Base-by-base conservation (phyloP, 2,113 vertebrate genomes). In the Serilophus lunatus region DNA sequence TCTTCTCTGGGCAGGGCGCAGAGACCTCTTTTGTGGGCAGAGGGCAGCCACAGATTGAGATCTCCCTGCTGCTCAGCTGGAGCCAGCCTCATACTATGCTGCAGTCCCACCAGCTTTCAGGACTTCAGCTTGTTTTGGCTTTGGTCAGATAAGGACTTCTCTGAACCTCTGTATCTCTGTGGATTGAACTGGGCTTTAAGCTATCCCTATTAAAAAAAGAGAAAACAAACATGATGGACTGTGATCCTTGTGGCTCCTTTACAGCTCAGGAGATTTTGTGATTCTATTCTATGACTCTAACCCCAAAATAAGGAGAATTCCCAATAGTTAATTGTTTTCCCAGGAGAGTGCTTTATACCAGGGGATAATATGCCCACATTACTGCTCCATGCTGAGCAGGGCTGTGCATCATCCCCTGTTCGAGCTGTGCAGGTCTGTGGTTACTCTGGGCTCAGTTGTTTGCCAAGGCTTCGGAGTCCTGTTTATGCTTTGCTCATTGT, bases 1-100 rank as follows among this genome's bases (percentile, higher is more conserved):
- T 63, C 9, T 74, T 14, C 9, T 33, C 29, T 1, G 0, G 1
- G 29, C n/a, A 65, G 64, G 77, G 49, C 1, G 1, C 45, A 26
- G 45, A 45, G 18, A 47, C 12, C 57, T 31, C 47, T 35, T 29
- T 56, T 63, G 54, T 4, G 4, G 36, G 42, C 44, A 16, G 54
- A 29, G 10, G 35, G 12, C 7, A 15, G 33, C 23, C 38, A 36
- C 50, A 44, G 36, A 5, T 2, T 28, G 40, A 65, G 50, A 7
- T 23, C 8, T 50, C 4, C 45, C 57, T 38, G 26, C 53, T 86
- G 57, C 79, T 64, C 24, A 19, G 7, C 40, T 65, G 68, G 29
- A 57, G 35, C 19, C 31, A 12, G 10, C 29, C 19, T 28, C 56
- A 45, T 5, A 3, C 16, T 8, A 23, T 53, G 11, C 36, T 81